A percentile compares a stretch with the other conserved stretches of the same genome.
Evolutionary conservation across 2,113 vertebrate species (phyloP).

Genomic region (Porphyrio hochstetteri): DNA sequence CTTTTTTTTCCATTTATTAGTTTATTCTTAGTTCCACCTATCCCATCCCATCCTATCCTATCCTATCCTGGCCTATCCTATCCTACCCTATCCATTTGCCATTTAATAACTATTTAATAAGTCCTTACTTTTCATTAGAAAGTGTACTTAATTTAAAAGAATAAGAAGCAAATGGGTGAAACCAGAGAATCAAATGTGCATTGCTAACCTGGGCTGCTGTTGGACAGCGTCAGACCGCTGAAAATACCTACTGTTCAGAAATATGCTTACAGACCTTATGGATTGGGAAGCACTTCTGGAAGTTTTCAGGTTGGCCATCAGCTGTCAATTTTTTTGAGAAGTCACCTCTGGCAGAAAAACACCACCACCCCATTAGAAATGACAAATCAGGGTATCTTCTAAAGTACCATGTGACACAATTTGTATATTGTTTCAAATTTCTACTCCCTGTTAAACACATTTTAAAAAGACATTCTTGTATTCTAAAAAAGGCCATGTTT

Average conservation of each 20-base stretch:
- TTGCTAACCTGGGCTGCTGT: background rate
- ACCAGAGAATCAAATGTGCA: background rate
- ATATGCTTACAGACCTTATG: background rate
- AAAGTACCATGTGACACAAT: background rate
- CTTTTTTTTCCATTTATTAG: background rate
- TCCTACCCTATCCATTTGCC: background rate
- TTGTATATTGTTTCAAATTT: background rate
- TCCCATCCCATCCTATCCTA: background rate
- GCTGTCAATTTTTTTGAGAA: background rate
- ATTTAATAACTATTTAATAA: background rate
- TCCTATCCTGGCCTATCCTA: background rate
- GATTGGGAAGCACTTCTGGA: background rate
- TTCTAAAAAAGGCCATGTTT: background rate
- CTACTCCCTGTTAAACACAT: background rate
- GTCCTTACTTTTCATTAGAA: background rate
- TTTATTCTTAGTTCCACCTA: background rate
- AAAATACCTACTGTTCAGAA: background rate
- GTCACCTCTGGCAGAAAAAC: background rate
- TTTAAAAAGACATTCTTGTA: background rate
- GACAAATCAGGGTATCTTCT: background rate
- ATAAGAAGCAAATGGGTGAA: background rate
- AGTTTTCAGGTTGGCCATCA: background rate
- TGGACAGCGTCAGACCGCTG: background rate
- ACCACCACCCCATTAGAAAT: background rate
- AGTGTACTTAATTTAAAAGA: background rate